Percentiles rank a stretch among this genome's conserved stretches.
phyloP scores from a whole-genome alignment of 2,888 invertebrate species.

The Cacoxenus indagator region DNA sequence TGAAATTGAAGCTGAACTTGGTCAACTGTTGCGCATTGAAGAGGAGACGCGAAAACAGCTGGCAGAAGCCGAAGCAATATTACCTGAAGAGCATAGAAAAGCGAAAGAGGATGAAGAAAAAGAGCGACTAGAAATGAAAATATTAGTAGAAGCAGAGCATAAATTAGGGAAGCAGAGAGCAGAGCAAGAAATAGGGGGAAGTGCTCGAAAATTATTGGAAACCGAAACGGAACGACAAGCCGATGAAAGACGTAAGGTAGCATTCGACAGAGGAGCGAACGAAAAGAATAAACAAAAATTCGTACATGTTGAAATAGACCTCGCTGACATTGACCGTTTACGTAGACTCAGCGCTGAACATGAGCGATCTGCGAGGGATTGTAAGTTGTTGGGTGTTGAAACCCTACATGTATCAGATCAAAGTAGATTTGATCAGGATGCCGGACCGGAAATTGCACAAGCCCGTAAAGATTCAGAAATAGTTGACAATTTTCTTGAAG shows the following conservation, averaged over 20 bases:
- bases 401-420: conserved; percentile 25
- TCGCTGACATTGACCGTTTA: conserved; percentile 39
- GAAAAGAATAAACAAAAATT: conserved; percentile 40
- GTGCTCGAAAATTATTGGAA: conserved; percentile 37
- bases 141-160: conserved; percentile 17
- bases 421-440: conserved; percentile 10
- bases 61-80: conserved; percentile 57
- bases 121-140: conserved; percentile 12
- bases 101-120: conserved; percentile 28
- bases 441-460: conserved; percentile 40
- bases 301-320: conserved; percentile 34
- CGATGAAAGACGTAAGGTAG: conserved; percentile 23
- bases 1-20: conserved; percentile 60
- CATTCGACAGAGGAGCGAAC: conserved; percentile 26
- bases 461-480: conserved; percentile 48
- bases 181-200: conserved; percentile 34
- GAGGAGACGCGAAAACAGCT: conserved; percentile 60
- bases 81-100: conserved; percentile 47
- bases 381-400: conserved; percentile 40
- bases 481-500: conserved; percentile 47
- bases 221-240: conserved; percentile 30
- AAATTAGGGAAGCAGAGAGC: conserved; percentile 21
- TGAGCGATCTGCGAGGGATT: conserved; percentile 37
- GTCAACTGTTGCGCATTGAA: conserved; percentile 58
- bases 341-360: conserved; percentile 41